These are phyloP conservation scores for Toxostoma redivivum DNA, from an alignment of 2,113 vertebrate species.

Conservation along the genomic window DNA sequence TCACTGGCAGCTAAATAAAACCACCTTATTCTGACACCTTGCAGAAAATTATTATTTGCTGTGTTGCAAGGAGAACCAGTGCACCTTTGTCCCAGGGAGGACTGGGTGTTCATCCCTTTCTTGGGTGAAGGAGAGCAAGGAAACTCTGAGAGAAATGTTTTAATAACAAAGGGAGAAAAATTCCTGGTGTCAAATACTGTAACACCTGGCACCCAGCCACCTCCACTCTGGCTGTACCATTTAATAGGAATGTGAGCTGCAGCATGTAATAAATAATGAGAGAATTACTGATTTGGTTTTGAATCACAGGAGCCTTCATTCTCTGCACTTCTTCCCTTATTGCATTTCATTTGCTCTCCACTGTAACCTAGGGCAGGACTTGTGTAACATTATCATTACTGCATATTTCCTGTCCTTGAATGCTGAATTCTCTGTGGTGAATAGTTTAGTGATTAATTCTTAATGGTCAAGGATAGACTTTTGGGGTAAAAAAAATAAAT, in stretches of 20 bases:
- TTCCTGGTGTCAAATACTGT: background rate
- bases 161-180: background rate
- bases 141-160: background rate
- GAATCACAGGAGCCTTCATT: background rate
- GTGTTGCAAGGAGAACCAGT: background rate
- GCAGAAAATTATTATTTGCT: background rate
- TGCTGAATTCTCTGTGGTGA: background rate
- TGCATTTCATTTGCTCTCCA: background rate
- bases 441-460: background rate
- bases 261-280: background rate
- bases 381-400: background rate
- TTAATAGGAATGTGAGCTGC: background rate
- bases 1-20: background rate
- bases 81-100: background rate
- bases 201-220: background rate
- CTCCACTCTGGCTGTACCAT: background rate
- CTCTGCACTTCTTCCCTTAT: background rate
- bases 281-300: background rate
- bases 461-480: slow-evolving; percentile 31
- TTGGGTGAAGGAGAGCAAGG: background rate
- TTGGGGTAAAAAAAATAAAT: background rate
- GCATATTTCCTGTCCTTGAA: slow-evolving; percentile 46
- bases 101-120: background rate
- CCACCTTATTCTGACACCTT: background rate
- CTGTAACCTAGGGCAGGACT: background rate